phyloP scores from a whole-genome alignment of 2,113 vertebrate species.

The Oxyura jamaicensis region DNA sequence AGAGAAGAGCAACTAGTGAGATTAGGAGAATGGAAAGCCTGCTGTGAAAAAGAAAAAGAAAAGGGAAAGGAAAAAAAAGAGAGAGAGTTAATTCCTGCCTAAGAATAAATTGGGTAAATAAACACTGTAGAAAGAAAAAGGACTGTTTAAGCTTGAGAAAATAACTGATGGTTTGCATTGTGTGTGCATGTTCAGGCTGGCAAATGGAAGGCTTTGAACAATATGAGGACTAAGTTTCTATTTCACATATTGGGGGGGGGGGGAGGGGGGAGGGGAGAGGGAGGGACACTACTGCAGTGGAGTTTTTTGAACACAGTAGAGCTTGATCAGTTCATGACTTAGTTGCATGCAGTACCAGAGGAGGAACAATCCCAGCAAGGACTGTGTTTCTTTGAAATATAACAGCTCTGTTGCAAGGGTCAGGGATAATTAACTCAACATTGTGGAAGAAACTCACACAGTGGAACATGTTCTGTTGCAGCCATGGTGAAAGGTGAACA shows the following conservation, averaged over 20 bases:
- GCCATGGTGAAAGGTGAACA: neutral
- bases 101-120: neutral
- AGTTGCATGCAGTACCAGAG: neutral
- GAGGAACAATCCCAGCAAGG: neutral
- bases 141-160: neutral
- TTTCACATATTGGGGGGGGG: neutral
- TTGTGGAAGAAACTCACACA: neutral
- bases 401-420: neutral
- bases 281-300: neutral
- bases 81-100: neutral
- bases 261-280: no score
- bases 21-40: neutral
- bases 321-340: no score
- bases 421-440: neutral
- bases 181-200: neutral
- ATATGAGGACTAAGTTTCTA: neutral
- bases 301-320: neutral
- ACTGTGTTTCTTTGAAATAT: neutral
- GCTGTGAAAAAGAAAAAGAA: neutral
- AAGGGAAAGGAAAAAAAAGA: neutral
- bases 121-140: neutral
- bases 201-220: neutral
- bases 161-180: neutral
- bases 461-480: neutral
- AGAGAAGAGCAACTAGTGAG: neutral